Evolutionary conservation across 2,888 invertebrate genomes (phyloP).

Genomic region (Megaustenia siamemsis): DNA sequence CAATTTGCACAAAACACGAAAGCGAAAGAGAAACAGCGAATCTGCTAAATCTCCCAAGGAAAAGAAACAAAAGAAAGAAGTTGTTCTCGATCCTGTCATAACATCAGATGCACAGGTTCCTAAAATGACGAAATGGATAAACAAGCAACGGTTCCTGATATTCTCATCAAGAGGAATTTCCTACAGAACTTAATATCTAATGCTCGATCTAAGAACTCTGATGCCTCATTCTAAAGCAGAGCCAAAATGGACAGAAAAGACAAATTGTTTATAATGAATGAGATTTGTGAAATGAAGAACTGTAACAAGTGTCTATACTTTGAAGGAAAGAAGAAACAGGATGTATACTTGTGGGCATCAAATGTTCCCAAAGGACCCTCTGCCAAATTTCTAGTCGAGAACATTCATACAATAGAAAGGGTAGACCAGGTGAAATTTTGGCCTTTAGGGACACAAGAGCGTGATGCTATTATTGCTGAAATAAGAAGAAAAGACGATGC

Average conservation of each 20-base stretch:
- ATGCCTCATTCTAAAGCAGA: constrained; percentile 94
- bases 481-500: no score
- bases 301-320: constrained; percentile 96
- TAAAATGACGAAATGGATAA: constrained; percentile 90
- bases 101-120: constrained; percentile 59
- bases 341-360: constrained; percentile 96
- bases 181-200: constrained; percentile 93
- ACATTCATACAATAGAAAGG: constrained; percentile 97
- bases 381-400: constrained; percentile 96
- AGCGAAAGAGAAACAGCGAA: no score
- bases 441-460: no score
- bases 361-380: constrained; percentile 94
- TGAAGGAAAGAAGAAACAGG: constrained; percentile 94
- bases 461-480: no score
- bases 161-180: constrained; percentile 97
- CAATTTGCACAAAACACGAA: no score
- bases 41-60: no score
- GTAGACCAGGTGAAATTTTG: no score
- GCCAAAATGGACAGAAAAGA: constrained; percentile 96
- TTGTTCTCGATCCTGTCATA: constrained; percentile 54
- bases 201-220: constrained; percentile 93
- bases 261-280: constrained; percentile 89
- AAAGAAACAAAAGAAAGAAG: constrained; percentile 51
- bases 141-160: constrained; percentile 94
- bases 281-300: constrained; percentile 94